Percentiles rank a stretch among this genome's conserved stretches.
These are phyloP conservation scores for Vulpes lagopus DNA, from an alignment of 2,113 vertebrate species.

Conservation along the genomic window DNA sequence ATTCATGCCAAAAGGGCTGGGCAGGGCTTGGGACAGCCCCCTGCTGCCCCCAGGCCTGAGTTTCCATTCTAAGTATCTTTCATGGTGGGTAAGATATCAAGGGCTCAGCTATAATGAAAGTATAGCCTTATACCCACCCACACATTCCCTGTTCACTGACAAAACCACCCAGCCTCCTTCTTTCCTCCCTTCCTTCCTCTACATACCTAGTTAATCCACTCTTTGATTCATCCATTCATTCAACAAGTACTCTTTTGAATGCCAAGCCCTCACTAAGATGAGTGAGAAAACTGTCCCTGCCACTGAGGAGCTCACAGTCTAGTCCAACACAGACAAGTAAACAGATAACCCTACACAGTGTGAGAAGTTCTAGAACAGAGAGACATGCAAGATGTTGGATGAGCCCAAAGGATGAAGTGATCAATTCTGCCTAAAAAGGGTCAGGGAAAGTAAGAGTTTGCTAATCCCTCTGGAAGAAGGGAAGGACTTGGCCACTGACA, in stretches of 20 bases:
- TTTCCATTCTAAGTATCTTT: slow-evolving; percentile 24
- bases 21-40: not conserved
- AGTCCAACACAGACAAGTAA: slow-evolving; percentile 15
- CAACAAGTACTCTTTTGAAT: slow-evolving; percentile 54
- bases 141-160: slow-evolving; percentile 21
- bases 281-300: slow-evolving; percentile 5
- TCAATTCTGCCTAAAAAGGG: not conserved
- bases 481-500: not conserved
- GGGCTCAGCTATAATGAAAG: slow-evolving; percentile 33
- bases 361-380: not conserved
- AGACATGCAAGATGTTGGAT: not conserved
- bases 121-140: not conserved
- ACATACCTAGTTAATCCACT: not conserved
- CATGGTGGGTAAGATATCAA: not conserved
- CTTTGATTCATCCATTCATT: not conserved
- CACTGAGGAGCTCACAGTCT: not conserved
- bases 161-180: not conserved
- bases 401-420: not conserved
- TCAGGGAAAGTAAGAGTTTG: not conserved
- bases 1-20: not conserved
- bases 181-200: not conserved
- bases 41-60: not conserved
- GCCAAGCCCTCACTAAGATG: not conserved
- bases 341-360: not conserved
- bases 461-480: not conserved